Conservation (phyloP, 2,797 vertebrate genomes). For the Perodicticus potto region DNA sequence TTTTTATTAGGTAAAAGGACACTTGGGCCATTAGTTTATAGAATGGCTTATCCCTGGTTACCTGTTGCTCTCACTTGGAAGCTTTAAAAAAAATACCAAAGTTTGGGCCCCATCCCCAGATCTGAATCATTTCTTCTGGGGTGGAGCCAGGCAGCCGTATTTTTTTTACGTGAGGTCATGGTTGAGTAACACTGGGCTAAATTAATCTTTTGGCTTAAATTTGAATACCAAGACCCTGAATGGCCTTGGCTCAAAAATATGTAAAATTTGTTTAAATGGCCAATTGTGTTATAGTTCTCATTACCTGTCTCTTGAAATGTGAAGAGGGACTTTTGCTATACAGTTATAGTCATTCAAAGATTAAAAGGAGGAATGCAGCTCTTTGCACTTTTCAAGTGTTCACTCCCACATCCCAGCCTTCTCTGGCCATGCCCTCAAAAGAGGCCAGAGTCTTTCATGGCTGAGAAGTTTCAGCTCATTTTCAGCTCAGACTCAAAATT, state of each 20-base stretch:
- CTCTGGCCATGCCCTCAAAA: background rate
- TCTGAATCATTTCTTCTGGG: constrained; percentile 72
- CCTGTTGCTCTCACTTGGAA: constrained; percentile 42
- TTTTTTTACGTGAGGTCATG: constrained; percentile 73
- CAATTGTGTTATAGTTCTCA: constrained; percentile 68
- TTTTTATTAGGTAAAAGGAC: background rate
- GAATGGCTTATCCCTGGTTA: background rate
- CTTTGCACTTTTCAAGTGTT: background rate
- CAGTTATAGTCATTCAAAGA: background rate
- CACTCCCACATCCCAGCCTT: background rate
- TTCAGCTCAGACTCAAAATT: background rate
- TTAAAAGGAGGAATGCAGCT: background rate
- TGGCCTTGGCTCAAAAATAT: constrained; percentile 72
- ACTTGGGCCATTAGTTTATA: background rate
- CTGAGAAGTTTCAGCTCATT: constrained; percentile 5
- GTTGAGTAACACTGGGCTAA: constrained; percentile 73
- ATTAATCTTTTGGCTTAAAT: constrained; percentile 80
- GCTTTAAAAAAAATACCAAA: background rate
- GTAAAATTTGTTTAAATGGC: constrained; percentile 71
- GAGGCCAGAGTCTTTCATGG: background rate
- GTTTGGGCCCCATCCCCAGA: background rate
- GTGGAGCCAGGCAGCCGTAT: constrained; percentile 59
- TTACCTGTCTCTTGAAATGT: constrained; percentile 55
- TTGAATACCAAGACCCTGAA: constrained; percentile 75
- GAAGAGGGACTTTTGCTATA: background rate